Evolutionary conservation across 2,797 vertebrate species (phyloP).

Genomic region (Diplodus sargus): DNA sequence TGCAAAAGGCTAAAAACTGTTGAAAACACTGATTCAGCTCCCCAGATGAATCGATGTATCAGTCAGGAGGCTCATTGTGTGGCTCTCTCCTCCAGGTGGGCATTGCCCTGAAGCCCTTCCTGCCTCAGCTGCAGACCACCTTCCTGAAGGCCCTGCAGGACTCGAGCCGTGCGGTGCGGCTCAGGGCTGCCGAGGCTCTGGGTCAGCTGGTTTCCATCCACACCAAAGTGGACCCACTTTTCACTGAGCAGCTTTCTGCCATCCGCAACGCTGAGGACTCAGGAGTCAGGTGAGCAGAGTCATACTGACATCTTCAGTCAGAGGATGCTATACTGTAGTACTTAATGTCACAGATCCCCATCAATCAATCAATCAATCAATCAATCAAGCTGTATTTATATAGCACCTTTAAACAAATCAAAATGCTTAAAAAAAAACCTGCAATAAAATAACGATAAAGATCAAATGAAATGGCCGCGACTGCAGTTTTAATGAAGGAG

Average conservation of each 20-base stretch:
- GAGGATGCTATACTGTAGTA: background rate
- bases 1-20: background rate
- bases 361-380: no score
- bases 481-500: background rate
- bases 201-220: conserved; percentile 97
- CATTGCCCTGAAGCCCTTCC: conserved; percentile 96
- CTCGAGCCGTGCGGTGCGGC: conserved; percentile 92
- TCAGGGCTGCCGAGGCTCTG: conserved; percentile 94
- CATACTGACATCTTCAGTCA: background rate
- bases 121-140: conserved; percentile 98
- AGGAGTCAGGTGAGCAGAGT: conserved; percentile 89
- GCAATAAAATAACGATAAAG: no score
- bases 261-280: conserved; percentile 95
- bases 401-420: no score
- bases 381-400: no score
- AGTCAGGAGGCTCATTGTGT: background rate
- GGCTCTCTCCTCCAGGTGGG: conserved; percentile 87
- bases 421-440: no score
- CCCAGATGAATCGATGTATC: background rate
- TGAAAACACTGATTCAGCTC: background rate
- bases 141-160: conserved; percentile 98
- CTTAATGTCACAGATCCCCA: background rate
- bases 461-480: no score
- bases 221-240: conserved; percentile 96
- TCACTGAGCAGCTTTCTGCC: conserved; percentile 92